Percentiles rank a stretch among this genome's conserved stretches.
Evolutionary conservation across 2,113 vertebrate species (phyloP).

Genomic region (Cynoglossus semilaevis): DNA sequence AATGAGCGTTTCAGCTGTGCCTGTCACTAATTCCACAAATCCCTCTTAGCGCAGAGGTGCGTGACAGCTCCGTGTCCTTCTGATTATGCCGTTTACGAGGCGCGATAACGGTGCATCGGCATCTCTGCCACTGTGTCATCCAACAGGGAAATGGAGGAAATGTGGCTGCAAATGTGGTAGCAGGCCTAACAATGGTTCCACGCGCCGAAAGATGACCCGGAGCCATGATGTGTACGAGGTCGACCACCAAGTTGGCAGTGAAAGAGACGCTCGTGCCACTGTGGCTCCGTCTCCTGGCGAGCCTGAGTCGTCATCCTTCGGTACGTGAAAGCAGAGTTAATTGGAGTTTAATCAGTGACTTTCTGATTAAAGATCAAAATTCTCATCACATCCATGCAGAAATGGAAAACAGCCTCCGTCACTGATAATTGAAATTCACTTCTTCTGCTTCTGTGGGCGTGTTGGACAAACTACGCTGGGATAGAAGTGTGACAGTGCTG

Average conservation of each 20-base stretch:
- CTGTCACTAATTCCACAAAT: slow-evolving; percentile 29
- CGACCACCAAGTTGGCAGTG: slow-evolving; percentile 28
- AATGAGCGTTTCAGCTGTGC: slow-evolving; percentile 10
- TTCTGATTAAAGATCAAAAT: slow-evolving; percentile 79
- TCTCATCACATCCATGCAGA: slow-evolving; percentile 81
- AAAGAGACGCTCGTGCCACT: slow-evolving; percentile 27
- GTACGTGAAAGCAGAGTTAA: slow-evolving; percentile 75
- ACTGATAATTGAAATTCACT: slow-evolving; percentile 82
- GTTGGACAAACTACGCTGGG: slow-evolving; percentile 28
- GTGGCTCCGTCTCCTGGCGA: slow-evolving; percentile 35
- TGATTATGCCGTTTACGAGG: slow-evolving; percentile 38
- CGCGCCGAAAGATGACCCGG: slow-evolving; percentile 76
- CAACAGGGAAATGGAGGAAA: slow-evolving; percentile 64
- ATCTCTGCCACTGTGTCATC: slow-evolving; percentile 56
- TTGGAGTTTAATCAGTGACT: slow-evolving; percentile 78
- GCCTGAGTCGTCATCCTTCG: slow-evolving; percentile 72
- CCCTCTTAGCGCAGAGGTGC: slow-evolving; percentile 35
- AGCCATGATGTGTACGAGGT: slow-evolving; percentile 50
- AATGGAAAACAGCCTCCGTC: slow-evolving; percentile 78
- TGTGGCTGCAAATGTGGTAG: slow-evolving; percentile 69
- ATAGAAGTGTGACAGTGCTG: slow-evolving; percentile 1
- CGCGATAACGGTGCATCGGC: slow-evolving; percentile 22
- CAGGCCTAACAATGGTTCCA: slow-evolving; percentile 75
- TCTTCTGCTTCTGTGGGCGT: slow-evolving; percentile 23
- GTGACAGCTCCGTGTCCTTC: slow-evolving; percentile 33